Conservation (phyloP, 2,888 invertebrate species). For the Xylota sylvarum region DNA sequence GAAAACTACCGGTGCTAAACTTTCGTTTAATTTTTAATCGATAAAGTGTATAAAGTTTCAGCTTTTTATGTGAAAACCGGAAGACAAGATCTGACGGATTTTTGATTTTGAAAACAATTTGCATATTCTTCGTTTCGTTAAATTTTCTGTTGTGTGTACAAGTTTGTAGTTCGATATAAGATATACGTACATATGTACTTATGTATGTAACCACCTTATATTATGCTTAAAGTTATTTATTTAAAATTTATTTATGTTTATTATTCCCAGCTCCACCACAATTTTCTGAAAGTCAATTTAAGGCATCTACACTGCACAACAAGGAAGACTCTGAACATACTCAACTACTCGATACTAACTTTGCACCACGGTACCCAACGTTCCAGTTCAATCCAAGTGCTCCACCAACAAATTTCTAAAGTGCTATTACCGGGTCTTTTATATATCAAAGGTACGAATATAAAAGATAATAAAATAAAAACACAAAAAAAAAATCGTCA, state of each 20-base stretch:
- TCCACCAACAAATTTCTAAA: slow-evolving; percentile 82
- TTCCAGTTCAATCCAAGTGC: slow-evolving; percentile 87
- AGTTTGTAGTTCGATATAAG: too few relatives aligned
- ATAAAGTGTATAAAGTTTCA: too few relatives aligned
- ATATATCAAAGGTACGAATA: slow-evolving; percentile 18
- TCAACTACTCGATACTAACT: slow-evolving; percentile 85
- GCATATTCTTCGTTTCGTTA: too few relatives aligned
- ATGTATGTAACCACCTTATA: too few relatives aligned
- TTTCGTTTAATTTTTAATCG: too few relatives aligned
- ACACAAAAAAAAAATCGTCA: slow-evolving; percentile 20
- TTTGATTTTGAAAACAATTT: too few relatives aligned
- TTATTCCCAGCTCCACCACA: slow-evolving; percentile 87
- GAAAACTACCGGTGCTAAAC: too few relatives aligned
- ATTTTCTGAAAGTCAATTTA: slow-evolving; percentile 87
- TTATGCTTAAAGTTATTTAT: neutral
- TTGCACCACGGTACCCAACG: slow-evolving; percentile 88
- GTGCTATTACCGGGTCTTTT: slow-evolving; percentile 48
- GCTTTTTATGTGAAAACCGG: too few relatives aligned
- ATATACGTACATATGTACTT: too few relatives aligned
- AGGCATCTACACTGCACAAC: slow-evolving; percentile 88
- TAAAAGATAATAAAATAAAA: too few relatives aligned
- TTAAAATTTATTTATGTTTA: slow-evolving; percentile 15
- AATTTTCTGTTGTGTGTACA: too few relatives aligned
- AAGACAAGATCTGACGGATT: too few relatives aligned
- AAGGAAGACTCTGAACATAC: slow-evolving; percentile 88